A percentile compares a stretch with the other conserved stretches of the same genome.
Conservation (phyloP, 2,888 invertebrate genomes). For the Leptopilina drosophilae region DNA sequence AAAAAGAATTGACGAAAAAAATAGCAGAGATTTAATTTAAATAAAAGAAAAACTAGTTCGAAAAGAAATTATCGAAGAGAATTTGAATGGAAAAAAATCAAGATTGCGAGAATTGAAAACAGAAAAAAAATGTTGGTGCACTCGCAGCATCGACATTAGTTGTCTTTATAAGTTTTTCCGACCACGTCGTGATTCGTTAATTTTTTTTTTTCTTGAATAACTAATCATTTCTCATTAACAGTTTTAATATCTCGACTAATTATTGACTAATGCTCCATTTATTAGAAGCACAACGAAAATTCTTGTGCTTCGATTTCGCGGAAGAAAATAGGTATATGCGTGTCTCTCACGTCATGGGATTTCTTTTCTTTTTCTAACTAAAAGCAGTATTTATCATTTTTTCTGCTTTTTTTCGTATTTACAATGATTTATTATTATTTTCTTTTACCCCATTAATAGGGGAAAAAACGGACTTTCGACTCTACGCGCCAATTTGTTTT, state of each 20-base stretch:
- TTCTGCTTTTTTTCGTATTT: constrained; percentile 45
- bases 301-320: constrained; percentile 67
- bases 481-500: constrained; percentile 14
- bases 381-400: constrained; percentile 17
- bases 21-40: background rate
- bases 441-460: background rate
- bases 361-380: constrained; percentile 22
- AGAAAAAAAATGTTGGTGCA: constrained; percentile 64
- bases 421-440: constrained; percentile 39
- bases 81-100: background rate
- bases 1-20: background rate
- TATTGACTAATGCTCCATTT: constrained; percentile 66
- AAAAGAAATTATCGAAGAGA: background rate
- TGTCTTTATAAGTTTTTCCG: constrained; percentile 59
- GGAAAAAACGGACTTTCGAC: constrained; percentile 28
- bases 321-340: constrained; percentile 67
- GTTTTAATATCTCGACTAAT: constrained; percentile 60
- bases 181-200: constrained; percentile 55
- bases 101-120: background rate
- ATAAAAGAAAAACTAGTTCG: no score
- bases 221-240: constrained; percentile 55
- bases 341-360: constrained; percentile 47
- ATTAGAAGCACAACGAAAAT: constrained; percentile 60
- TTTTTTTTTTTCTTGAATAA: constrained; percentile 49
- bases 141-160: constrained; percentile 62